Conservation (phyloP, 2,113 vertebrate species). For the Embiotoca jacksoni region DNA sequence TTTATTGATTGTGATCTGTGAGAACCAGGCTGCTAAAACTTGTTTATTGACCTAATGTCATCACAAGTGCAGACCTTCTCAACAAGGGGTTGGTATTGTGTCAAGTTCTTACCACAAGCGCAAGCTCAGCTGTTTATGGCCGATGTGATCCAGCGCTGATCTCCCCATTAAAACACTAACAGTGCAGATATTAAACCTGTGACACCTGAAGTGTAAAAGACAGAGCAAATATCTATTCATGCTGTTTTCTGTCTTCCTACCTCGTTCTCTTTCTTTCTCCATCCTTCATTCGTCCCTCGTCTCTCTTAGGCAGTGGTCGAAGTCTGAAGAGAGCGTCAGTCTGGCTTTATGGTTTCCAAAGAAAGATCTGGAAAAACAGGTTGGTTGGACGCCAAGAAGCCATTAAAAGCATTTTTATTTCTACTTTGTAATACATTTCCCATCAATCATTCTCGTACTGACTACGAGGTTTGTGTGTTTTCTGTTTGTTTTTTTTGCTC, state of each 20-base stretch:
- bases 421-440: background rate
- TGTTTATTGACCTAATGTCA: background rate
- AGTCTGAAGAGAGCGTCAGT: conserved; percentile 88
- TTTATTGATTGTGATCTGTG: too few relatives aligned
- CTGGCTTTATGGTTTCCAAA: conserved; percentile 92
- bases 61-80: background rate
- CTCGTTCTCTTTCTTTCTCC: background rate
- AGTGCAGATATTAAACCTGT: background rate
- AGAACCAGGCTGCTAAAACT: background rate
- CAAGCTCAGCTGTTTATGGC: background rate
- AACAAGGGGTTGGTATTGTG: background rate
- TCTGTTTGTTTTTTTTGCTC: background rate
- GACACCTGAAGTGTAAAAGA: background rate
- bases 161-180: background rate
- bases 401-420: background rate
- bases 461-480: background rate
- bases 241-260: background rate
- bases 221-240: background rate
- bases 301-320: conserved; percentile 89
- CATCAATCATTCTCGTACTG: background rate
- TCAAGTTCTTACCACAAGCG: background rate
- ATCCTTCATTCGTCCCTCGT: background rate
- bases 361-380: conserved; percentile 93
- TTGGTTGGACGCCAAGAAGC: conserved; percentile 67
- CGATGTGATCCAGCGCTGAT: background rate